Evolutionary conservation across 2,113 vertebrate species (phyloP).

Genomic region (Phrynosoma platyrhinos): DNA sequence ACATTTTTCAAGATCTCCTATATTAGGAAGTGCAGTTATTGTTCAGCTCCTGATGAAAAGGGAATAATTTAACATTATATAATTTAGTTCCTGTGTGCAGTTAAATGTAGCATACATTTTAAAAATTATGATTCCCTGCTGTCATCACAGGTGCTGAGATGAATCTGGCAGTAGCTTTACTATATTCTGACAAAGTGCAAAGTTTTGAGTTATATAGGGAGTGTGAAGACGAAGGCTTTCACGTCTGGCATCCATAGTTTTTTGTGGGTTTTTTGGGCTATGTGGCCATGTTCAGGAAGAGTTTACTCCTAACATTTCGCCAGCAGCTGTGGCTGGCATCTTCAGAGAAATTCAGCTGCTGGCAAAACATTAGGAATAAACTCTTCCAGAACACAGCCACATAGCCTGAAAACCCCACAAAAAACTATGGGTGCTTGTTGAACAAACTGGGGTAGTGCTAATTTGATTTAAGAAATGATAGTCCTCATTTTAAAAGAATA

Average conservation of each 20-base stretch:
- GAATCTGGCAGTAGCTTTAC: not conserved
- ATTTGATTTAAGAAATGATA: not conserved
- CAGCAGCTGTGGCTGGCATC: too few relatives aligned
- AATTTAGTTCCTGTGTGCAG: not conserved
- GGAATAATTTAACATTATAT: not conserved
- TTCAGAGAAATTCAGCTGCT: too few relatives aligned
- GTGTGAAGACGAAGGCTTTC: too few relatives aligned
- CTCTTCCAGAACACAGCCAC: too few relatives aligned
- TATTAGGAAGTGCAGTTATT: not conserved
- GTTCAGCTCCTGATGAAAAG: not conserved
- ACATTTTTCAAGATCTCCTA: not conserved
- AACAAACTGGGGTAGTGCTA: not conserved
- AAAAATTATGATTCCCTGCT: not conserved
- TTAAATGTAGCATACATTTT: not conserved
- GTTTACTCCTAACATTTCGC: too few relatives aligned
- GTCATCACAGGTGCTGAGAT: not conserved
- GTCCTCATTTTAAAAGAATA: not conserved
- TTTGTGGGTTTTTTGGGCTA: too few relatives aligned
- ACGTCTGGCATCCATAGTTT: too few relatives aligned
- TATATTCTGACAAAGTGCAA: not conserved
- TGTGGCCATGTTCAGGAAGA: too few relatives aligned
- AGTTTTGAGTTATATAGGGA: not conserved
- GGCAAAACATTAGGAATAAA: too few relatives aligned
- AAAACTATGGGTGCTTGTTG: too few relatives aligned
- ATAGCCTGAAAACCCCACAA: too few relatives aligned